These are phyloP conservation scores for Lophius americanus DNA, from an alignment of 2,797 vertebrate genomes.

Conservation along the genomic window DNA sequence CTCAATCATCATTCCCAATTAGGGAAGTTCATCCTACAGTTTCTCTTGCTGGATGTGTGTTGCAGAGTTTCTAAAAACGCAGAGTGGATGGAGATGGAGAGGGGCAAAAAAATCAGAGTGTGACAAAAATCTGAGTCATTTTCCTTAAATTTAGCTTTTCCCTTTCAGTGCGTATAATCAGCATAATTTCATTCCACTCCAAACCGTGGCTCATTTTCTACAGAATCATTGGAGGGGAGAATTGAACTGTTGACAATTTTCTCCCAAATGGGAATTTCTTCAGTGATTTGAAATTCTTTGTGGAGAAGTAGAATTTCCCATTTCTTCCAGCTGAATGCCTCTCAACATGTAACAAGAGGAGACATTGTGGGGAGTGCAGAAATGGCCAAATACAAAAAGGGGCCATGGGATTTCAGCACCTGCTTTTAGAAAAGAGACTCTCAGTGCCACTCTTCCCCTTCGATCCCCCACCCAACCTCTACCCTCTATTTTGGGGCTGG, in stretches of 20 bases:
- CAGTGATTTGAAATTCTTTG: conserved; percentile 81
- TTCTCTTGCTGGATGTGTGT: conserved; percentile 2
- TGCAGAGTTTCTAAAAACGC: conserved; percentile 12
- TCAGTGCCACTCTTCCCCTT: conserved; percentile 77
- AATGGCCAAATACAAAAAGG: conserved; percentile 82
- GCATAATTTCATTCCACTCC: conserved; percentile 76
- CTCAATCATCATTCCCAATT: not conserved
- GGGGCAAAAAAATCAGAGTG: conserved; percentile 47
- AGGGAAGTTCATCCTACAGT: not conserved
- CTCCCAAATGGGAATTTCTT: conserved; percentile 79
- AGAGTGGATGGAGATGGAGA: conserved; percentile 4
- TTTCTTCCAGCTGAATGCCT: conserved; percentile 81
- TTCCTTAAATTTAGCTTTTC: conserved; percentile 56
- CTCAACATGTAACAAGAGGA: conserved; percentile 83
- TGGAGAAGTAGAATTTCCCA: conserved; percentile 79
- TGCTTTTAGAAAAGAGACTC: conserved; percentile 83
- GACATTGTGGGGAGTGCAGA: conserved; percentile 80
- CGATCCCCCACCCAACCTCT: conserved; percentile 68
- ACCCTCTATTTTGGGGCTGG: conserved; percentile 79
- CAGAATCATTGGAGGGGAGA: conserved; percentile 63
- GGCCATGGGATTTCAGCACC: conserved; percentile 81
- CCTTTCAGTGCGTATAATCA: conserved; percentile 69
- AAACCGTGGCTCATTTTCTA: conserved; percentile 66
- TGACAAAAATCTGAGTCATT: conserved; percentile 51
- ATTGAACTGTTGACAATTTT: conserved; percentile 76